These are phyloP conservation scores for Cryptoleucopteryx plumbea DNA, from an alignment of 2,113 vertebrate species.

Conservation along the genomic window DNA sequence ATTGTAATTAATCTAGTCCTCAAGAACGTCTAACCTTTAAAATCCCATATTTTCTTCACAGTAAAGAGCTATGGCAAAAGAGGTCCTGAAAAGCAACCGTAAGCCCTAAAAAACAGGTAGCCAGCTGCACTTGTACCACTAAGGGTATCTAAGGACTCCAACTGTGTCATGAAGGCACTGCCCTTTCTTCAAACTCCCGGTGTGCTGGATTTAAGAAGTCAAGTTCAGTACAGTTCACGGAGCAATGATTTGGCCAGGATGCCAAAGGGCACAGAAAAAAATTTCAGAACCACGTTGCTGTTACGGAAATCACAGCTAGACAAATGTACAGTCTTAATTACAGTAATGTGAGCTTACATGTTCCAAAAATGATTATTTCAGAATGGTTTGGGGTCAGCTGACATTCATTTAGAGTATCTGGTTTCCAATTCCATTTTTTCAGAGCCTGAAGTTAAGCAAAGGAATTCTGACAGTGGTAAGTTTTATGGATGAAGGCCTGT, in stretches of 20 bases:
- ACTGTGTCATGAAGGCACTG: neutral
- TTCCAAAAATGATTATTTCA: slow-evolving; percentile 7
- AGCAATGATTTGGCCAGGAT: neutral
- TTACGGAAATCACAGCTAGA: neutral
- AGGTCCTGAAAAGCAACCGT: neutral
- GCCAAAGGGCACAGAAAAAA: neutral
- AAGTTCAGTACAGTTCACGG: neutral
- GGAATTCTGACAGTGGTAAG: neutral
- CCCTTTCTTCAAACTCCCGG: neutral
- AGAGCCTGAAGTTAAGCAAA: neutral
- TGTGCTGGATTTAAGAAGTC: neutral
- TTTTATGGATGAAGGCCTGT: neutral
- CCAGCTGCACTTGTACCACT: neutral
- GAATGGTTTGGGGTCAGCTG: slow-evolving; percentile 11
- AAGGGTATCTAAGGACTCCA: neutral
- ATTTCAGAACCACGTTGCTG: neutral
- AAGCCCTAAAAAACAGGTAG: neutral
- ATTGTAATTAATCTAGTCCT: neutral
- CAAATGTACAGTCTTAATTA: neutral
- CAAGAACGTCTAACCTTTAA: neutral
- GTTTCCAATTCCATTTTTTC: neutral
- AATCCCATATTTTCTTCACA: neutral
- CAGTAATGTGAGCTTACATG: neutral
- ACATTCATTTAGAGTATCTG: neutral
- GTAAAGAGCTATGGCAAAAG: neutral